Evolutionary conservation across 1,140 invertebrate species (phyloP), one percentile per base, ranked within the genome.

Genomic region (Drosophila willistoni): DNA sequence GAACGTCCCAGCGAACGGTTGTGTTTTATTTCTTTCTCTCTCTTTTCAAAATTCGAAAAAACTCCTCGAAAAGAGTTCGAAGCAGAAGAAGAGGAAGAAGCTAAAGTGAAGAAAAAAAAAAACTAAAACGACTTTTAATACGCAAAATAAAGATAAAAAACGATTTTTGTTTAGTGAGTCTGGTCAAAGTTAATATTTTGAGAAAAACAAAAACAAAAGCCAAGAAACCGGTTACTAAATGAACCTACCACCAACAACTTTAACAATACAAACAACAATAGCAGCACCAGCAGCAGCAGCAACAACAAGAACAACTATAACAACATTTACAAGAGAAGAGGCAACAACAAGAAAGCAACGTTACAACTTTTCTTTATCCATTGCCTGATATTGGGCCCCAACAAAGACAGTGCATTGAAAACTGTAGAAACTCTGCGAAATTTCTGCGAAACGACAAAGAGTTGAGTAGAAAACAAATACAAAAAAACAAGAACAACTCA

Each of bases 1-100:
- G 90, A 91, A 90, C 84, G 81, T 70, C 70, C 33, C 69, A 81
- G 74, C 61, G 90, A 91, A 81, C 89, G 84, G 89, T 89, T 74
- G 89, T 84, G 71, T 81, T 78, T 22, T 29, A 29, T 29, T 51
- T 78, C 10, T 22, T 22, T 51, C 19, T 47, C 14, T 47, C 14
- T 47, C 17, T 47, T 17, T 47, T 17, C 61, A 71, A 59, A 73
- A 68, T 54, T 75, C 29, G 36, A 19, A 61, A 61, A 33, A 33
- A 42, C 39, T 19, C 57, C 25, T 41, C 22, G 3, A 39, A 61
- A 36, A 77, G 39, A 63, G 65, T 14, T 60, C 19, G 9, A 64
- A 65, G 36, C 67, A 73, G 61, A 69, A 73, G 59, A 65, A 66
- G 29, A 66, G 73, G 22, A 67, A 66, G 36, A 39, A 12, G 29